These are phyloP conservation scores for Cassiopea andromeda DNA, from an alignment of 30 jellyfish, hydroid and myxozoan genomes.

Conservation along the genomic window DNA sequence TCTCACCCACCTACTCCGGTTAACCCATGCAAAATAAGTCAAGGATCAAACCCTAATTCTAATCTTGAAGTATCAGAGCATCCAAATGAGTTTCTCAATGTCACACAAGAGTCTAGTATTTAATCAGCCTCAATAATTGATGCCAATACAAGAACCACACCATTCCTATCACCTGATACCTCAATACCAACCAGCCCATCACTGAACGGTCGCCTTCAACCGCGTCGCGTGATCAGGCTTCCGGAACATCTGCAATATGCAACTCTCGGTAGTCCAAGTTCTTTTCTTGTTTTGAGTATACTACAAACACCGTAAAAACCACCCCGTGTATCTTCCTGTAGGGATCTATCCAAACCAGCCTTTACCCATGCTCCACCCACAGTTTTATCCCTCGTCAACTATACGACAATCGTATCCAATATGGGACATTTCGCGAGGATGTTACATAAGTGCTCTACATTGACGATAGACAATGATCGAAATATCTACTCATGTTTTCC, in stretches of 20 bases:
- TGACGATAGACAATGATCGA: neutral
- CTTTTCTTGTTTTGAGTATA: conserved; percentile 19
- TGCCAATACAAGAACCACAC: neutral
- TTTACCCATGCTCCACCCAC: neutral
- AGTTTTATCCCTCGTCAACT: conserved; percentile 19
- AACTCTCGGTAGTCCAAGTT: conserved; percentile 17
- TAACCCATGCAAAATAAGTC: conserved; percentile 8
- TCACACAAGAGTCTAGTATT: neutral
- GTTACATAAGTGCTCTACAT: too few species aligned
- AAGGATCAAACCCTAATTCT: neutral
- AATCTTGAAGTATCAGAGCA: neutral
- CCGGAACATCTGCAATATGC: conserved; percentile 25
- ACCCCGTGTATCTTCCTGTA: conserved; percentile 10
- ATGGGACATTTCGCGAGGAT: too few species aligned
- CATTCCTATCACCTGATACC: neutral
- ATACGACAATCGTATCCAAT: neutral
- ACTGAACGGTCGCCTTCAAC: too few species aligned
- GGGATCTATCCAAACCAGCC: conserved; percentile 4
- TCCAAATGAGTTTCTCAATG: neutral
- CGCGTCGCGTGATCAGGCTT: conserved; percentile 26
- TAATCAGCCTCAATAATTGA: neutral
- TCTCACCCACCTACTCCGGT: conserved; percentile 28
- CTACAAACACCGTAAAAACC: conserved; percentile 6
- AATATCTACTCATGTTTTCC: neutral
- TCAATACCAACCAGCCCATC: conserved; percentile 10